phyloP scores from a whole-genome alignment of 2,797 vertebrate species.

The Alosa sapidissima region DNA sequence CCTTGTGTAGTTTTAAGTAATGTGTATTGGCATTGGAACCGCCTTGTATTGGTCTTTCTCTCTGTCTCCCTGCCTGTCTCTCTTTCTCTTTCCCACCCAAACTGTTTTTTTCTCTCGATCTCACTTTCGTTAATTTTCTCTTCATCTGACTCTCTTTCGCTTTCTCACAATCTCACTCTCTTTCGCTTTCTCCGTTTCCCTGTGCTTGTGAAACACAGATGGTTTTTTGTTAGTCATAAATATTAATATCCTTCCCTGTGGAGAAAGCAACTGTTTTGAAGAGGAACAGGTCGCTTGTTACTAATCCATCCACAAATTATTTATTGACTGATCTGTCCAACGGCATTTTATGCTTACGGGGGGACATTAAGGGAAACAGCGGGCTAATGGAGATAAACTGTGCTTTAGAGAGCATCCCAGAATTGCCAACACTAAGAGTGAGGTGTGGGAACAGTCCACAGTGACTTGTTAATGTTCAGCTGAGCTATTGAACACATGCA shows the following conservation, averaged over 20 bases:
- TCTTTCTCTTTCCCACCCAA: background rate
- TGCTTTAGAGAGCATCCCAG: background rate
- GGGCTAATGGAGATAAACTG: slow-evolving; percentile 3
- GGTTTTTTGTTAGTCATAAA: slow-evolving; percentile 7
- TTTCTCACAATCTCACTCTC: background rate
- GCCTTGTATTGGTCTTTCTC: background rate
- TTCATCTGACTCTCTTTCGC: background rate
- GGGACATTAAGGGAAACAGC: background rate
- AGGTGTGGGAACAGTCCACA: background rate
- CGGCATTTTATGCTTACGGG: background rate
- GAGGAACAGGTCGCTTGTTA: slow-evolving; percentile 17
- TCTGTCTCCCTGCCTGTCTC: background rate
- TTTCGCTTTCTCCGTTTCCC: background rate
- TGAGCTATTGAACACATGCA: background rate
- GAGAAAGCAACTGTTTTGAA: slow-evolving; percentile 32
- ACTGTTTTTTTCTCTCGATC: background rate
- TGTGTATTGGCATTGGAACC: background rate
- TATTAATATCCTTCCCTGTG: slow-evolving; percentile 31
- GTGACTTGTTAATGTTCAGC: background rate
- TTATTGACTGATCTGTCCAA: slow-evolving; percentile 19
- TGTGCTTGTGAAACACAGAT: slow-evolving; percentile 13
- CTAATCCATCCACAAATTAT: slow-evolving; percentile 22
- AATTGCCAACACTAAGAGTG: background rate
- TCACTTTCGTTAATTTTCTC: background rate
- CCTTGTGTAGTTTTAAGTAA: slow-evolving; percentile 7